A percentile compares a stretch with the other conserved stretches of the same genome.
Conservation (phyloP, 1,140 invertebrate genomes). For the Cotesia vestalis region DNA sequence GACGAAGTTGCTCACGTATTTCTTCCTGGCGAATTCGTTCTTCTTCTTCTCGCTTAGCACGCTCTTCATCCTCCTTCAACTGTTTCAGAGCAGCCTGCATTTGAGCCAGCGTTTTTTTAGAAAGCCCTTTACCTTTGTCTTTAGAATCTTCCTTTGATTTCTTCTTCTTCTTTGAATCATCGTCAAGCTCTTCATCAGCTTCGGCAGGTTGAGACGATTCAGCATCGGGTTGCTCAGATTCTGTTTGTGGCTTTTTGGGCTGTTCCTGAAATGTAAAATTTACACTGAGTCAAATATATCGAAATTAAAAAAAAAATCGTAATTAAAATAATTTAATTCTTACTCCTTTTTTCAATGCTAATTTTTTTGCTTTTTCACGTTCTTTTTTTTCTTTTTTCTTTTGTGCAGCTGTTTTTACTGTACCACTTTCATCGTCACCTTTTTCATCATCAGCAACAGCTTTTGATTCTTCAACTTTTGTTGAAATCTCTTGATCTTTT, state of each 20-base stretch:
- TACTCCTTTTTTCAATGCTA: conserved; percentile 70
- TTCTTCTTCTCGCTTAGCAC: conserved; percentile 79
- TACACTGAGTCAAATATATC: neutral
- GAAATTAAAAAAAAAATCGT: conserved; percentile 8
- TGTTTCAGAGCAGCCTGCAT: conserved; percentile 90
- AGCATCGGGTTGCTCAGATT: conserved; percentile 56
- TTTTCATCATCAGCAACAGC: conserved; percentile 61
- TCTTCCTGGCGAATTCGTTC: conserved; percentile 80
- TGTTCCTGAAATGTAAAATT: conserved; percentile 46
- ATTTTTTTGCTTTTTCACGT: conserved; percentile 80
- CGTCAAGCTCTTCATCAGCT: conserved; percentile 70
- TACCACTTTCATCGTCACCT: conserved; percentile 65
- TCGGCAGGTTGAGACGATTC: conserved; percentile 59
- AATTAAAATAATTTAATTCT: conserved; percentile 15
- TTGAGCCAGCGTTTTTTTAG: conserved; percentile 81
- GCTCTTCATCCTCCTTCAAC: conserved; percentile 88
- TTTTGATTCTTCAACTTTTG: conserved; percentile 55
- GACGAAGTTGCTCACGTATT: conserved; percentile 75
- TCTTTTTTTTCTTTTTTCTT: conserved; percentile 91
- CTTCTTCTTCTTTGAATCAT: conserved; percentile 70
- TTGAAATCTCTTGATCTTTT: conserved; percentile 62
- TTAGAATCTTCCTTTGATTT: conserved; percentile 63
- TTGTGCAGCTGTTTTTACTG: conserved; percentile 83
- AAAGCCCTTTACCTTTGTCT: conserved; percentile 73
- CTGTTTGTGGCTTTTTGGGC: conserved; percentile 58